Base-by-base conservation (phyloP, 2,888 invertebrate genomes). In the Lepas anatifera region DNA sequence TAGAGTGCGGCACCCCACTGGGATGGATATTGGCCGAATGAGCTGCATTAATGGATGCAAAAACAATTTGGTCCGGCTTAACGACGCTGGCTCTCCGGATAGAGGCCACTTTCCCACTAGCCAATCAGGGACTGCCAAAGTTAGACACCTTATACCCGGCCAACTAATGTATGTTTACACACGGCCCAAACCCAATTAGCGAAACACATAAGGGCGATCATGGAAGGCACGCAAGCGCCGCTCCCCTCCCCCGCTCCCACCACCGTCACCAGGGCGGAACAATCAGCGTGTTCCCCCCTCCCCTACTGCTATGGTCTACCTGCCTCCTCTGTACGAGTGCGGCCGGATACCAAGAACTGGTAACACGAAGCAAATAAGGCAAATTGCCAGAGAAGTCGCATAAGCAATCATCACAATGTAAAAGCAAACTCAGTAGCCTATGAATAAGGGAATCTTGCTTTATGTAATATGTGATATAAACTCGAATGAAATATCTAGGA, bases 191-290 rank as follows among this genome's bases (percentile, higher is more conserved):
- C 32, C 58, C 58, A 58, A 58, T 58, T 58, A 58, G 58, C 35
- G 58, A 35, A 58, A 58, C 58, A 58, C 58, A 58, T 58, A 58
- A 22, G 22, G 58, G 32, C 58, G 58, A 58, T 58, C 58, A 58
- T 58, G 58, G n/a, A n/a, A 4, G 35, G 58, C 58, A 35, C 58
- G 58, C 58, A 58, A 58, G 32, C 35, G 25, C 32, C 58, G 18
- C 58, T 35, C 35, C 22, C n/a, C n/a, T n/a, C n/a, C n/a, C n/a
- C n/a, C n/a, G n/a, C n/a, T n/a, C n/a, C n/a, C n/a, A n/a, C n/a
- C n/a, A n/a, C n/a, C n/a, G n/a, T n/a, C n/a, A n/a, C n/a, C n/a
- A 13, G 18, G 32, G 22, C 32, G 7, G 16, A 22, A 22, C 58
- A 35, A 35, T 58, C 58, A 58, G 22, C 22, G 22, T 7, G 32